Percentiles rank a stretch among this genome's conserved stretches.
Evolutionary conservation across 2,113 vertebrate genomes (phyloP).

Genomic region (Theristicus caerulescens): DNA sequence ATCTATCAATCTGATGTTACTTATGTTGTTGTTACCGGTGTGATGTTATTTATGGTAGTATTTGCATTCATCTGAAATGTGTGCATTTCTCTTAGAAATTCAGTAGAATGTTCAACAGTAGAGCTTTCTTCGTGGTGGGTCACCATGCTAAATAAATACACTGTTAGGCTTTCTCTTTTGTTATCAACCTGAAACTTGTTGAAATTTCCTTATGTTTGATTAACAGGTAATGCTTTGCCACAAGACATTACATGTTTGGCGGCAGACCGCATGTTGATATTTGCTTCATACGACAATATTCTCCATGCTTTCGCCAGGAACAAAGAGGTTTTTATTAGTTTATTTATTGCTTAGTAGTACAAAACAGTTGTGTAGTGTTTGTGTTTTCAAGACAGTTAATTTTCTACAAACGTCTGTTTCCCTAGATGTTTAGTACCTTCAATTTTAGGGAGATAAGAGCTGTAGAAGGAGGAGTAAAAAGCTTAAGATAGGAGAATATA

Average conservation of each 20-base stretch:
- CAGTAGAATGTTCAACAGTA: fast-evolving
- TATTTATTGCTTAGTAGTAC: not conserved
- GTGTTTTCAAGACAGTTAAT: not conserved
- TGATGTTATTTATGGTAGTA: not conserved
- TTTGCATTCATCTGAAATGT: not conserved
- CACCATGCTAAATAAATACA: not conserved
- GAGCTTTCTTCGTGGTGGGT: not conserved
- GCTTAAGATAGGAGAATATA: not conserved
- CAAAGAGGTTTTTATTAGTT: constrained; percentile 77
- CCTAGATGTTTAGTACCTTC: fast-evolving
- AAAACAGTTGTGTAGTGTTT: not conserved
- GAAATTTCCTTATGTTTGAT: constrained; percentile 5
- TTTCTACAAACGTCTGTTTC: not conserved
- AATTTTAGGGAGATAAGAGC: not conserved
- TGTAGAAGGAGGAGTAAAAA: not conserved
- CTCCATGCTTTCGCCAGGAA: constrained; percentile 89
- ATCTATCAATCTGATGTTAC: not conserved
- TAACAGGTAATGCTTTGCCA: constrained; percentile 88
- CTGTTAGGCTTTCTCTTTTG: not conserved
- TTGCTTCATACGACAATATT: constrained; percentile 79
- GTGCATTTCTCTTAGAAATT: not conserved
- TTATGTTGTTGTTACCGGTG: fast-evolving
- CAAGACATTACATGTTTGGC: constrained; percentile 89
- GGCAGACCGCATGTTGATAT: constrained; percentile 90
- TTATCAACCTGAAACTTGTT: not conserved